Conservation (phyloP, 2,888 invertebrate genomes). For the Chymomyza procnemis region DNA sequence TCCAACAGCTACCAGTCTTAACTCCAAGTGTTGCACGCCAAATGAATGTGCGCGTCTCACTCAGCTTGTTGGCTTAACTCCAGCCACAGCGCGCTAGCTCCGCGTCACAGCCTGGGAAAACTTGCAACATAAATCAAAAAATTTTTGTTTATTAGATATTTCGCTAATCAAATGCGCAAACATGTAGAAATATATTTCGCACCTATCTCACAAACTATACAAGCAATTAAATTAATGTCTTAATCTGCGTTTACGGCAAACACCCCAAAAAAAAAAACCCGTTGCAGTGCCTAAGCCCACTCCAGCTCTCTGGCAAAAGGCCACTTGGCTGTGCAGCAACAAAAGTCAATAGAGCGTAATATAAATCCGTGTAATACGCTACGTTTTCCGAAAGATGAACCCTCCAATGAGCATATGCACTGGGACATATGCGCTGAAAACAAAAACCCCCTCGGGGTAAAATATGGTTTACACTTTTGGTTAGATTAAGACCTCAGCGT, state of each 20-base stretch:
- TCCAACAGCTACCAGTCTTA: not conserved
- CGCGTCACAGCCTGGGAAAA: slow-evolving; percentile 54
- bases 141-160: slow-evolving; percentile 15
- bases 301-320: slow-evolving; percentile 60
- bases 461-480: slow-evolving; percentile 74
- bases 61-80: not conserved
- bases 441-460: slow-evolving; percentile 52
- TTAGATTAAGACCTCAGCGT: slow-evolving; percentile 77
- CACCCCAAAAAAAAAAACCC: slow-evolving; percentile 54
- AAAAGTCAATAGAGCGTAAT: slow-evolving; percentile 74
- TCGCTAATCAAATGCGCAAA: slow-evolving; percentile 61
- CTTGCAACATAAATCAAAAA: slow-evolving; percentile 53
- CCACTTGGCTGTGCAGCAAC: slow-evolving; percentile 56
- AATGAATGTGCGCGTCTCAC: slow-evolving; percentile 11
- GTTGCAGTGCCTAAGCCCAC: slow-evolving; percentile 51
- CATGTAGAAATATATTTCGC: slow-evolving; percentile 30
- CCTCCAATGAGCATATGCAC: slow-evolving; percentile 31
- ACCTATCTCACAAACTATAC: slow-evolving; percentile 32
- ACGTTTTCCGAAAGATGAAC: slow-evolving; percentile 27
- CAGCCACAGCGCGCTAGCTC: not conserved
- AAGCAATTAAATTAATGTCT: slow-evolving; percentile 74
- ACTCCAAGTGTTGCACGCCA: not conserved
- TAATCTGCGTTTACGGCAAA: slow-evolving; percentile 72
- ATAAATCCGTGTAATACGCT: slow-evolving; percentile 65
- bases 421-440: slow-evolving; percentile 49